Percentiles rank a stretch among this genome's conserved stretches.
Conservation (phyloP, 1,140 invertebrate genomes). For the Zaprionus ornatus region DNA sequence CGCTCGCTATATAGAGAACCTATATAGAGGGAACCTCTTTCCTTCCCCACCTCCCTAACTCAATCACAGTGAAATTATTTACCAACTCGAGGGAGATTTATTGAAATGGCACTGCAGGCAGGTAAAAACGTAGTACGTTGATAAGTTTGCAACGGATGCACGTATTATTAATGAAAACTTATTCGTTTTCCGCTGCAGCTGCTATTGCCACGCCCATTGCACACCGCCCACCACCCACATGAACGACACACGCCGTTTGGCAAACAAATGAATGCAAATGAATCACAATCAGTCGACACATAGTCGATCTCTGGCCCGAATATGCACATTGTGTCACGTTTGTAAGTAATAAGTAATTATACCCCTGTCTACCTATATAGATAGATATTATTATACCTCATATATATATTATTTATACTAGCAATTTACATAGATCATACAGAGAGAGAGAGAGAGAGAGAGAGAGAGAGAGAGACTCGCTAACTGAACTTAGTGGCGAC, state of each 20-base stretch:
- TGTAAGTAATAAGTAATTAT: background rate
- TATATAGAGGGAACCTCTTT: background rate
- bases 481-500: constrained; percentile 14
- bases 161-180: constrained; percentile 19
- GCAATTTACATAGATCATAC: constrained; percentile 1
- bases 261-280: constrained; percentile 30
- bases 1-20: background rate
- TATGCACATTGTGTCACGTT: constrained; percentile 29
- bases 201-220: background rate
- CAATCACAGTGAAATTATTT: background rate
- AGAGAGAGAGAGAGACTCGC: too few species aligned
- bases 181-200: constrained; percentile 18
- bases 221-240: background rate
- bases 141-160: background rate
- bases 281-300: constrained; percentile 33
- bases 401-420: constrained; percentile 10
- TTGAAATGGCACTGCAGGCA: background rate
- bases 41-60: background rate
- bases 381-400: background rate
- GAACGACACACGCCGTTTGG: constrained; percentile 1
- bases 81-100: background rate
- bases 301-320: constrained; percentile 7
- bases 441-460: too few species aligned
- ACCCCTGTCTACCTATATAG: background rate
- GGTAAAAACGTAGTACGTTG: background rate